phyloP scores from a whole-genome alignment of 2,888 invertebrate genomes.

The Leucophora obtusa region DNA sequence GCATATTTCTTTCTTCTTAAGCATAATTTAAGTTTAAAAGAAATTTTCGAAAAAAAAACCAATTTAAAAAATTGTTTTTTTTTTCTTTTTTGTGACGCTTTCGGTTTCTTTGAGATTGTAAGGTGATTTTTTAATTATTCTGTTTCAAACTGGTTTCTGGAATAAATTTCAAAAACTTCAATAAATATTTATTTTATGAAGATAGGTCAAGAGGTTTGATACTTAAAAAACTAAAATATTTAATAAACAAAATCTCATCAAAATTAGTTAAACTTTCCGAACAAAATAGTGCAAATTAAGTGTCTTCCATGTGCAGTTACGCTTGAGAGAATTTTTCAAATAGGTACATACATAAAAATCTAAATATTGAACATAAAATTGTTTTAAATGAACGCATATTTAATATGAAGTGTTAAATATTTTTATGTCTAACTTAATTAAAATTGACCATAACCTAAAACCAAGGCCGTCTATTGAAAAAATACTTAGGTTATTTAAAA shows the following conservation, averaged over 20 bases:
- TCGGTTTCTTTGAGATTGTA: slow-evolving; percentile 56
- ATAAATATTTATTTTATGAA: background rate
- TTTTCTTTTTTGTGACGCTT: slow-evolving; percentile 36
- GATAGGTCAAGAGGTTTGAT: background rate
- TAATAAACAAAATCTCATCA: too few species aligned
- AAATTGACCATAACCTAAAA: slow-evolving; percentile 37
- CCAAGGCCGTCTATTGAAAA: slow-evolving; percentile 28
- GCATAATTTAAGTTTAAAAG: slow-evolving; percentile 55
- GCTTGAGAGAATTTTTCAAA: background rate
- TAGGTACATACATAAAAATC: background rate
- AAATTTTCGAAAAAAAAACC: slow-evolving; percentile 48
- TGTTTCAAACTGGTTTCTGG: slow-evolving; percentile 15
- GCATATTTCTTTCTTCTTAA: slow-evolving; percentile 22
- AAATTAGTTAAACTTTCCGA: background rate
- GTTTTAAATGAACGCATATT: background rate
- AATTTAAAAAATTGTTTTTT: slow-evolving; percentile 42
- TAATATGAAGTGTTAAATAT: background rate
- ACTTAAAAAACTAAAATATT: background rate
- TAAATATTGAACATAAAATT: background rate
- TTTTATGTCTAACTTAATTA: background rate
- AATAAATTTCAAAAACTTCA: background rate
- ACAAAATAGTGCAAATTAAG: background rate
- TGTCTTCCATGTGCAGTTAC: background rate
- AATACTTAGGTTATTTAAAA: background rate
- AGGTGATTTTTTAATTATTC: slow-evolving; percentile 35